Conservation (phyloP, 2,888 invertebrate genomes). For the Heliconius charithonia region DNA sequence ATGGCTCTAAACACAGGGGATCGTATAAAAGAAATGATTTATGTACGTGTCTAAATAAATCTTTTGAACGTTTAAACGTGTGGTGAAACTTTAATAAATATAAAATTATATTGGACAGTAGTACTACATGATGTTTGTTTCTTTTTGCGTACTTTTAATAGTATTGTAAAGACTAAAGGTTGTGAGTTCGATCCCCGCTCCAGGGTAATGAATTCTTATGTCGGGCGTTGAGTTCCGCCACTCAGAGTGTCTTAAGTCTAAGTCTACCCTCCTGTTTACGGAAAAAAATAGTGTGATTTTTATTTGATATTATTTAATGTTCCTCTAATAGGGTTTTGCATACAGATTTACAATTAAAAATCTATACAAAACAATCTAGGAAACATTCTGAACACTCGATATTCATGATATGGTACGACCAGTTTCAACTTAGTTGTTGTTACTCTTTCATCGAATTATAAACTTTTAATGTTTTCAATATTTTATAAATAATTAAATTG, state of each 20-base stretch:
- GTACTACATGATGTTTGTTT: neutral
- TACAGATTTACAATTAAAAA: neutral
- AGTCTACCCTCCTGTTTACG: too few relatives aligned
- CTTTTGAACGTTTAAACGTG: conserved; percentile 4
- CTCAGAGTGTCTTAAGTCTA: too few relatives aligned
- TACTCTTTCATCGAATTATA: too few relatives aligned
- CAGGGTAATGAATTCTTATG: too few relatives aligned
- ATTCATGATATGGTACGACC: neutral
- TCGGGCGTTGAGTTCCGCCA: too few relatives aligned
- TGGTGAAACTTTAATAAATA: neutral
- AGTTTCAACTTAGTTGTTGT: too few relatives aligned
- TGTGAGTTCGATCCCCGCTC: too few relatives aligned
- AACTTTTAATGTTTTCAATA: too few relatives aligned
- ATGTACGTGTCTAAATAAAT: conserved; percentile 60
- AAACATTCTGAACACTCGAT: neutral
- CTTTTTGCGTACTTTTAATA: neutral
- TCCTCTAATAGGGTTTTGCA: neutral
- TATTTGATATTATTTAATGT: neutral
- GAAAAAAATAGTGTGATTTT: too few relatives aligned
- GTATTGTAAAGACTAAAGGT: too few relatives aligned
- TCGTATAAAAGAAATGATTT: conserved; percentile 76
- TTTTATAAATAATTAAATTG: too few relatives aligned
- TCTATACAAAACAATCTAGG: neutral
- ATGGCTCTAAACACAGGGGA: conserved; percentile 66
- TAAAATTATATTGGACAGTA: neutral